Percentiles rank a stretch among this genome's conserved stretches.
phyloP scores from a whole-genome alignment of 1,140 invertebrate genomes.

The Drosophila bifasciata region DNA sequence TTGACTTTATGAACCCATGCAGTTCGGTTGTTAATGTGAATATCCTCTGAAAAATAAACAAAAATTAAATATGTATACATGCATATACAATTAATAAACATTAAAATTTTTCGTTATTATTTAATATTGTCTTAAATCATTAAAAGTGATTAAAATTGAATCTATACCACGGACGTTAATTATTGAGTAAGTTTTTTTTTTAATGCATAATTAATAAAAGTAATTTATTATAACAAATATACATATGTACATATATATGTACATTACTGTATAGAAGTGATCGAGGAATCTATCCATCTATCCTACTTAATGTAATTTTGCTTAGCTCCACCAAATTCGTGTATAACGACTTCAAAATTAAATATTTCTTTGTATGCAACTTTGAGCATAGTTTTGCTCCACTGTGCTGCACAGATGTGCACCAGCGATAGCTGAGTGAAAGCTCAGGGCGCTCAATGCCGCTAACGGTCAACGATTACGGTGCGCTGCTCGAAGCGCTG shows the following conservation, averaged over 20 bases:
- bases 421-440: neutral
- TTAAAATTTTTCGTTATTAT: too few species aligned
- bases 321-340: too few species aligned
- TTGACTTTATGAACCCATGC: conserved; percentile 41
- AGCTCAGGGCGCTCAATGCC: neutral
- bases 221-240: too few species aligned
- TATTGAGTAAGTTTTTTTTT: neutral
- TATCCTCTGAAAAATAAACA: neutral
- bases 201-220: too few species aligned
- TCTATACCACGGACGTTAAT: neutral
- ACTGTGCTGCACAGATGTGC: conserved; percentile 19
- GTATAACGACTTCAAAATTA: too few species aligned
- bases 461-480: too few species aligned
- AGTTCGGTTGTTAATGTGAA: conserved; percentile 13
- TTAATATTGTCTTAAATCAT: too few species aligned
- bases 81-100: too few species aligned
- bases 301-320: too few species aligned
- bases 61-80: neutral
- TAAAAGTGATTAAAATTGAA: neutral
- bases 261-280: too few species aligned
- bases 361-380: neutral
- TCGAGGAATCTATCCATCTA: too few species aligned
- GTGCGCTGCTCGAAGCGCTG: conserved; percentile 1
- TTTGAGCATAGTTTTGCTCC: neutral
- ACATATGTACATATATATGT: too few species aligned